Percentiles rank a stretch among this genome's conserved stretches.
Evolutionary conservation across 1,140 invertebrate genomes (phyloP).

Genomic region (Zaprionus capensis): DNA sequence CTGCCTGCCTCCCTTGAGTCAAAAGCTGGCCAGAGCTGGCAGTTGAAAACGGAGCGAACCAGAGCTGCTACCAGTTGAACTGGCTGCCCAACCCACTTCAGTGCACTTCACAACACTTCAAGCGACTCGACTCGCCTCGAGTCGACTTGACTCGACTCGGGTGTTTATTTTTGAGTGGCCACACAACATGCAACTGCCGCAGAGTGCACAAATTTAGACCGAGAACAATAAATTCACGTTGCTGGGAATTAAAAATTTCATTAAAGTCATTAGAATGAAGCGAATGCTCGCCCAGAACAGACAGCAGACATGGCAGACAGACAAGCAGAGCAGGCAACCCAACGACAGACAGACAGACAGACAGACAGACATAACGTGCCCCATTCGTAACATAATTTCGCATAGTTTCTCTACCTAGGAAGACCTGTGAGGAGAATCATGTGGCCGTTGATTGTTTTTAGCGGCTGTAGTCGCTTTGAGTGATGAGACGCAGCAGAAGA

Average conservation of each 20-base stretch:
- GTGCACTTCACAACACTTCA: conserved; percentile 32
- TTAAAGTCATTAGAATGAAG: conserved; percentile 79
- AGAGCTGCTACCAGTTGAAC: conserved; percentile 36
- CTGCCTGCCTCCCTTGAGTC: neutral
- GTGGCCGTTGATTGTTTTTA: conserved; percentile 75
- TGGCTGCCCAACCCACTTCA: conserved; percentile 50
- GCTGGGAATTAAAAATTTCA: conserved; percentile 66
- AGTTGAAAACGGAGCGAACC: conserved; percentile 24
- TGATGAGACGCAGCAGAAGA: conserved; percentile 56
- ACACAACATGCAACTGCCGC: conserved; percentile 59
- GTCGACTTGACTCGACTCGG: conserved; percentile 20
- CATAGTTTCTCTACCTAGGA: conserved; percentile 49
- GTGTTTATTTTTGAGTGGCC: conserved; percentile 77
- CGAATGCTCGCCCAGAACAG: conserved; percentile 43
- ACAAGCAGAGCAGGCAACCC: conserved; percentile 12
- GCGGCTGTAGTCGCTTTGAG: conserved; percentile 69
- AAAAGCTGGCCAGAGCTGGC: conserved; percentile 20
- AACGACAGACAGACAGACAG: neutral
- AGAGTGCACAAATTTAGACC: conserved; percentile 37
- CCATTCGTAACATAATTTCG: conserved; percentile 52
- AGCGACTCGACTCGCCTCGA: conserved; percentile 39
- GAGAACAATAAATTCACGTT: conserved; percentile 73
- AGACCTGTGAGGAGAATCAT: conserved; percentile 46
- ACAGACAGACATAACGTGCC: conserved; percentile 26
- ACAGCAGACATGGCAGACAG: conserved; percentile 54